Evolutionary conservation across 2,888 invertebrate species (phyloP), one percentile per base, ranked within the genome.

Genomic region (Hypselothyrea guttata): DNA sequence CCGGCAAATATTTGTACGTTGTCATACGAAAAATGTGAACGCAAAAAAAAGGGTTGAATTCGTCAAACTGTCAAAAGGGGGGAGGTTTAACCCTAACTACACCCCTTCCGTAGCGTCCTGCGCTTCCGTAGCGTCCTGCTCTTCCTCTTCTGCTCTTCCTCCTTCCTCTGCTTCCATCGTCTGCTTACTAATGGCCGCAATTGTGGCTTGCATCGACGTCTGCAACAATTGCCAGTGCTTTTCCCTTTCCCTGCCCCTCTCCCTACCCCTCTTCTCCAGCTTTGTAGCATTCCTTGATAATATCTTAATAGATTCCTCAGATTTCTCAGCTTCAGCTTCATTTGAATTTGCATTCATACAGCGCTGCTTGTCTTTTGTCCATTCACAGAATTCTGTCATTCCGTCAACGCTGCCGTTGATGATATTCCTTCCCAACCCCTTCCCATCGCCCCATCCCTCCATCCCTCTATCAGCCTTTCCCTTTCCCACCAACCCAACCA

Each of bases 1-100:
- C 84, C 82, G 70, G 82, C 86, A 83, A 83, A 86, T 83, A 84
- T 83, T 86, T 83, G 84, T 76, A 86, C 84, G 85, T 78, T 86
- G 84, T 82, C 78, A 86, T 79, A 79, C 78, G 75, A 75, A 84
- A 78, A 78, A 78, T 67, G 84, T 84, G 70, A 60, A 73, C 63
- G n/a, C n/a, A n/a, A n/a, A 60, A 46, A 51, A 70, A 79, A 82
- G 81, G 82, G 82, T 86, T 82, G 85, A 86, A 71, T 85, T 64
- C 60, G 57, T 61, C 61, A 53, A 46, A 54, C 64, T n/a, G 11
- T 16, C 22, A 22, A 22, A 22, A 22, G 22, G 22, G 22, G 22
- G 22, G 3, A 22, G 22, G 5, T 22, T 2, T 2, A 2, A 22
- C 22, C 22, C n/a, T 15, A 37, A 13, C 34, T 13, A 15, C 7